Conservation (phyloP, 1,140 invertebrate species). For the Ceratoteleas bidentatus region DNA sequence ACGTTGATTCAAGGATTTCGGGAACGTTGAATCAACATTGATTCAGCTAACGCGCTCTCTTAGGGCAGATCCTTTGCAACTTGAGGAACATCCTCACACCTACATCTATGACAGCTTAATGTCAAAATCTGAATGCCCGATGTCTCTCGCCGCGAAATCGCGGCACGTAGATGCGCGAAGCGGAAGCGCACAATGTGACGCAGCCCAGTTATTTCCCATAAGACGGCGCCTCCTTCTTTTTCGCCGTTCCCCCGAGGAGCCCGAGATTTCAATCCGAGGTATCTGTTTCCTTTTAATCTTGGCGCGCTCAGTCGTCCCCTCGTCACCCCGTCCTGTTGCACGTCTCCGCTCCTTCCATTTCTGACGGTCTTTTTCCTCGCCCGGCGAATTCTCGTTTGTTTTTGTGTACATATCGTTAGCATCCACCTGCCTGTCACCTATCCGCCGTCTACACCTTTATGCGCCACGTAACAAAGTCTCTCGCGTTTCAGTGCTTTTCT, state of each 20-base stretch:
- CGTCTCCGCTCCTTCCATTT: constrained; percentile 42
- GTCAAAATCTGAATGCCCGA: neutral
- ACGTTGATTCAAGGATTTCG: no score
- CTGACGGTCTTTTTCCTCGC: constrained; percentile 62
- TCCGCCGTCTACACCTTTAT: constrained; percentile 63
- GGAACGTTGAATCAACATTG: no score
- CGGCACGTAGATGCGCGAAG: constrained; percentile 23
- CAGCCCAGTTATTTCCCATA: constrained; percentile 52
- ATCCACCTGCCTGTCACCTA: constrained; percentile 69
- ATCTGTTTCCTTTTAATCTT: constrained; percentile 64
- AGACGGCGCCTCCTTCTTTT: constrained; percentile 52
- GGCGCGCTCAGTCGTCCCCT: neutral
- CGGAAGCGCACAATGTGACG: constrained; percentile 38
- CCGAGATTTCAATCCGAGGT: constrained; percentile 66
- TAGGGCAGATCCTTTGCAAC: no score
- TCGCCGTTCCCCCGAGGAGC: constrained; percentile 23
- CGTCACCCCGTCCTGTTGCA: constrained; percentile 27
- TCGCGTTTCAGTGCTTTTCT: constrained; percentile 50
- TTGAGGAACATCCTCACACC: no score
- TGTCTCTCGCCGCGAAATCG: neutral
- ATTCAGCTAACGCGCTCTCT: no score
- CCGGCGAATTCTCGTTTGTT: constrained; percentile 58
- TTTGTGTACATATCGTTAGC: constrained; percentile 73
- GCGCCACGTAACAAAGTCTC: constrained; percentile 61
- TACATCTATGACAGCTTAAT: neutral